Conservation (phyloP, 2,113 vertebrate genomes). For the Phoenicopterus ruber region DNA sequence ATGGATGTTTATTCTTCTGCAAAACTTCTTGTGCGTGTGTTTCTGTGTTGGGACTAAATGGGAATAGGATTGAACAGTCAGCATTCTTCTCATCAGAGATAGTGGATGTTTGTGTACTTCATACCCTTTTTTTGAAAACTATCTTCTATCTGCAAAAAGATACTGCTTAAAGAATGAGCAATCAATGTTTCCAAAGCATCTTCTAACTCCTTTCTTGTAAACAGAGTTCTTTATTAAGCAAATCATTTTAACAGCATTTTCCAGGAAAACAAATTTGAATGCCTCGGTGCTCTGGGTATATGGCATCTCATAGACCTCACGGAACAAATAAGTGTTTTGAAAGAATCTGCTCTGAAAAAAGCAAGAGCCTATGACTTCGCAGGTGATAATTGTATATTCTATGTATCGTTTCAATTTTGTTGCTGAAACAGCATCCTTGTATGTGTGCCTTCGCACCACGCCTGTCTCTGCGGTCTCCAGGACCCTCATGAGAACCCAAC, state of each 20-base stretch:
- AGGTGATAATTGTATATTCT: neutral
- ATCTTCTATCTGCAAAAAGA: neutral
- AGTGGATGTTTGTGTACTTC: neutral
- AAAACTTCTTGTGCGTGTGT: neutral
- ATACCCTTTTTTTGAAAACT: neutral
- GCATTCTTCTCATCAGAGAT: neutral
- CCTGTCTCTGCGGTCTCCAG: neutral
- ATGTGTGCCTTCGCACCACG: neutral
- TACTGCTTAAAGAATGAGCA: neutral
- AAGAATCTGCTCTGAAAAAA: neutral
- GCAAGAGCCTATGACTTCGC: neutral
- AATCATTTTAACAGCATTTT: neutral
- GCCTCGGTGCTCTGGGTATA: neutral
- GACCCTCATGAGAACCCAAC: neutral
- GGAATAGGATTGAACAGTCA: neutral
- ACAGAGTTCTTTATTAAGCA: conserved; percentile 9
- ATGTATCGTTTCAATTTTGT: neutral
- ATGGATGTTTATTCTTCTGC: neutral
- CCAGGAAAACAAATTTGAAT: neutral
- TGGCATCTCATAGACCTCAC: neutral
- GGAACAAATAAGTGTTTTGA: neutral
- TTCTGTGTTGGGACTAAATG: neutral
- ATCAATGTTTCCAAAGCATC: neutral
- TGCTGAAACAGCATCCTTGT: neutral
- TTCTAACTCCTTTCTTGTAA: neutral